Conservation (phyloP, 1,140 invertebrate species). For the Dreissena polymorpha region DNA sequence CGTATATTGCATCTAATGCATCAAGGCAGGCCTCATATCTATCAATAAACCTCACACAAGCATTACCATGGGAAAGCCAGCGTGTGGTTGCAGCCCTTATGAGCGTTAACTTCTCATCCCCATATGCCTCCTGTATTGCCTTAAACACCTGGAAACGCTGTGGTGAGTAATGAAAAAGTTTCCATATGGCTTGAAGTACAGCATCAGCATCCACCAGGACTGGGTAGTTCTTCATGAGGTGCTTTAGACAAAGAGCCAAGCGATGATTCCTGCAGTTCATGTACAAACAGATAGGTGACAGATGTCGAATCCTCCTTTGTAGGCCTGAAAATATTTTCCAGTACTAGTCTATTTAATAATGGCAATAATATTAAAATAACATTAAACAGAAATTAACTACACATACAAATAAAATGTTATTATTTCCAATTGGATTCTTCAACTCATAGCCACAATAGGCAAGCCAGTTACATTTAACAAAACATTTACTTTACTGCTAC, state of each 20-base stretch:
- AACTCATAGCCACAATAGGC: too few relatives aligned
- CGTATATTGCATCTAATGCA: background rate
- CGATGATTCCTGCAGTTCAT: conserved; percentile 13
- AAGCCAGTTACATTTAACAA: too few relatives aligned
- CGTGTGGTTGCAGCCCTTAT: conserved; percentile 7
- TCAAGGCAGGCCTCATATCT: background rate
- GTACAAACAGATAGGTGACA: background rate
- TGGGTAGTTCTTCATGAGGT: background rate
- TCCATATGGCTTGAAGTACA: background rate
- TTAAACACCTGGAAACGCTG: too few relatives aligned
- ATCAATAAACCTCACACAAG: background rate
- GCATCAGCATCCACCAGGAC: background rate
- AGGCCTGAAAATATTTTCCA: conserved; percentile 14
- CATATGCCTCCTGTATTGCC: background rate
- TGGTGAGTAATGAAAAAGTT: conserved; percentile 1
- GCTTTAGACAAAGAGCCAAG: background rate
- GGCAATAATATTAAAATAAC: too few relatives aligned
- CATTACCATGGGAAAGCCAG: background rate
- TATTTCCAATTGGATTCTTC: too few relatives aligned
- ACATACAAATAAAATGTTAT: too few relatives aligned
- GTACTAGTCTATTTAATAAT: too few relatives aligned
- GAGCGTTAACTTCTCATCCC: background rate
- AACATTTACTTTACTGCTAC: too few relatives aligned
- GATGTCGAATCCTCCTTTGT: background rate
- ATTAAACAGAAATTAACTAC: too few relatives aligned